phyloP scores from a whole-genome alignment of 1,140 invertebrate genomes.

The Chironomus striatipennis region DNA sequence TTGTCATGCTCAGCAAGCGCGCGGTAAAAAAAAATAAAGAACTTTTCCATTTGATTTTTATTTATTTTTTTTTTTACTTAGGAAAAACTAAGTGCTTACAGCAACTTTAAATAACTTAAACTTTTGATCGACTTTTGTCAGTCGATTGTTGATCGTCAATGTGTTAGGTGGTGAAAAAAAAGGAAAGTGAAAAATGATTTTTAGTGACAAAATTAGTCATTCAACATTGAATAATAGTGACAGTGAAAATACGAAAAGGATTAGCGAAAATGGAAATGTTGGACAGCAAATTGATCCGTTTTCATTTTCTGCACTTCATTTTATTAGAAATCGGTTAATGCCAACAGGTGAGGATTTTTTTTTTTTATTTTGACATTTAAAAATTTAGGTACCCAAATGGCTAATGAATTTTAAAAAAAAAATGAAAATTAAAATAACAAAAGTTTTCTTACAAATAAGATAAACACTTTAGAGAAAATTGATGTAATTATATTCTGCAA shows the following conservation, averaged over 20 bases:
- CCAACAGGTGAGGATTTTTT: not conserved
- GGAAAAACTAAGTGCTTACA: not conserved
- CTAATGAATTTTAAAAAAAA: too few relatives aligned
- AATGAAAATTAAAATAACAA: too few relatives aligned
- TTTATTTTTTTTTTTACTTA: not conserved
- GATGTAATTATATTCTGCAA: too few relatives aligned
- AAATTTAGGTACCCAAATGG: too few relatives aligned
- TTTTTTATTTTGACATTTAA: too few relatives aligned
- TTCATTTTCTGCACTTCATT: slow-evolving; percentile 7
- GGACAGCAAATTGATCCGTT: not conserved
- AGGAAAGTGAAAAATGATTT: not conserved
- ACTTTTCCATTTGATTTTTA: not conserved
- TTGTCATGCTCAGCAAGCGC: not conserved
- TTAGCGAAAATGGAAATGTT: not conserved
- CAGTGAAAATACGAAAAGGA: not conserved
- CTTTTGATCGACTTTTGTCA: slow-evolving; percentile 22
- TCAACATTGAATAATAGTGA: not conserved
- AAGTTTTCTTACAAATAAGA: not conserved
- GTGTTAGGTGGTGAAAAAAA: not conserved
- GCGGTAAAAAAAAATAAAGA: not conserved
- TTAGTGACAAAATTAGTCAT: slow-evolving; percentile 4
- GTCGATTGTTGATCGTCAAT: not conserved
- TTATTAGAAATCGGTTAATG: not conserved
- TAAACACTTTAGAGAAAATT: not conserved
- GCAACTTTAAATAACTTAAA: slow-evolving; percentile 14